Conservation (phyloP, 2,113 vertebrate genomes). For the Seriola aureovittata region DNA sequence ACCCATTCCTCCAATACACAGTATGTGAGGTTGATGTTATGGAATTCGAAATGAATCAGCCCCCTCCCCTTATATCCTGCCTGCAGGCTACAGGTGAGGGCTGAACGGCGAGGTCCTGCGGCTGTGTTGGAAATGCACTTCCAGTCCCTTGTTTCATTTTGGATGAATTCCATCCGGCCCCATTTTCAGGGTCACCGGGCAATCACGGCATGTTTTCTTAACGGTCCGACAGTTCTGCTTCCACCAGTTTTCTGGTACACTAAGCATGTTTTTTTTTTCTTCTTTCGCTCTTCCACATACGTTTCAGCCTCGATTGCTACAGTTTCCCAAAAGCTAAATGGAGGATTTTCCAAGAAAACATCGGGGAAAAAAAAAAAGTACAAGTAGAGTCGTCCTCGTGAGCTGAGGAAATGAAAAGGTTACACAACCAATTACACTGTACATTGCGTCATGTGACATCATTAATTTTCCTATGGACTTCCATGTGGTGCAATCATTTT, state of each 20-base stretch:
- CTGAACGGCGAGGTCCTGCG: not conserved
- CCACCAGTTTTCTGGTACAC: conserved; percentile 49
- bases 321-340: conserved; percentile 10
- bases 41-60: not conserved
- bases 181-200: conserved; percentile 48
- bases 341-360: not conserved
- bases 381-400: not conserved
- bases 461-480: conserved; percentile 10
- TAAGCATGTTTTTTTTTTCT: conserved; percentile 1
- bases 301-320: conserved; percentile 38
- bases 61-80: not conserved
- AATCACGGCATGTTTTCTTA: conserved; percentile 22
- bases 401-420: not conserved
- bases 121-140: conserved; percentile 15
- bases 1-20: not conserved
- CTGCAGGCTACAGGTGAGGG: not conserved
- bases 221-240: conserved; percentile 14
- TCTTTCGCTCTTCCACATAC: not conserved
- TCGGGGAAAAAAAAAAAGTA: not conserved
- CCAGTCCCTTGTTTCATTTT: conserved; percentile 10
- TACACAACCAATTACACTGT: not conserved
- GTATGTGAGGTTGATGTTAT: not conserved
- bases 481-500: not conserved
- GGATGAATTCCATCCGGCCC: conserved; percentile 34
- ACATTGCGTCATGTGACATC: not conserved